Base-by-base conservation (phyloP, 2,888 invertebrate species). In the Chaetoderma sp. region DNA sequence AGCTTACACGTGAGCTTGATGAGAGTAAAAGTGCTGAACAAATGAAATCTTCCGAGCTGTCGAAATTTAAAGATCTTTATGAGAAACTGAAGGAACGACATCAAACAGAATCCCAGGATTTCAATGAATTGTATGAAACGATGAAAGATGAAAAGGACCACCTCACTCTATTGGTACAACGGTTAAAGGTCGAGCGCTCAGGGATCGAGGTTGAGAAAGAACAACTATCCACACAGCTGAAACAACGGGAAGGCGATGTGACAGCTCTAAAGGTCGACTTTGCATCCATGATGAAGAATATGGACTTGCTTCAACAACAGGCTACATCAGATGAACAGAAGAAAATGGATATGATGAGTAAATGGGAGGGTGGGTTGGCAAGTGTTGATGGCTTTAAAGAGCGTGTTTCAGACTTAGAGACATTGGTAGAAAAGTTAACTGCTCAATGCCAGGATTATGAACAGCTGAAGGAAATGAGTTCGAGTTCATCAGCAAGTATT, bases 371-470 rank as follows among this genome's bases (percentile, higher is more conserved):
- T 33, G 21, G 16, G 33, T 32, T 33, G 28, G 18, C 33, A 23
- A 54, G 4, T 54, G n/a, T 65, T 59, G 65, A 60, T 39, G 30
- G 27, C 55, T n/a, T n/a, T n/a, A n/a, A n/a, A n/a, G n/a, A n/a
- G n/a, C n/a, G n/a, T n/a, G n/a, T n/a, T n/a, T n/a, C n/a, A n/a
- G n/a, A n/a, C n/a, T n/a, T 13, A 21, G 60, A 65, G 25, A 59
- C 59, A 32, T 58, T 68, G 8, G 44, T 62, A 23, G 44, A 39
- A 25, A 56, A 50, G 36, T 47, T 65, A 18, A 56, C 49, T 23
- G 49, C 28, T 23, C 36, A 25, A 18, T 50, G 33, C 36, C 23
- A 54, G 44, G 33, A 36, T 32, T 36, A 44, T 49, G 47, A 27
- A n/a, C 39, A 63, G 5, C 56, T 65, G 16, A 58, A 57, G 21